A percentile compares a stretch with the other conserved stretches of the same genome.
These are phyloP conservation scores for Chaetops frenatus DNA, from an alignment of 2,113 vertebrate genomes.

Conservation along the genomic window DNA sequence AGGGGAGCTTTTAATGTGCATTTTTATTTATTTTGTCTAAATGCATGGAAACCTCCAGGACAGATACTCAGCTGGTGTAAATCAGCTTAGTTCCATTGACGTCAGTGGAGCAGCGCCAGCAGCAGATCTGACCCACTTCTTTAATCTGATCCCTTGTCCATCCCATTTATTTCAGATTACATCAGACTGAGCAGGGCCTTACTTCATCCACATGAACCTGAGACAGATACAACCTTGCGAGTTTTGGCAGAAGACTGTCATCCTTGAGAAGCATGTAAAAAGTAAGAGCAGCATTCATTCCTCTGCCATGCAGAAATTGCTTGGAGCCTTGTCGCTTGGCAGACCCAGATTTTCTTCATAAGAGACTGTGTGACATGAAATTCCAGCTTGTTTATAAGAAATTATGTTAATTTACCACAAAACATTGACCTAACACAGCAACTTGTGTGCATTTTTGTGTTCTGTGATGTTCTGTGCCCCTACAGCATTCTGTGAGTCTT, in stretches of 20 bases:
- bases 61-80: slow-evolving; percentile 38
- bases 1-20: background rate
- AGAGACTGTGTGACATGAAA: background rate
- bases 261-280: background rate
- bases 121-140: slow-evolving; percentile 46
- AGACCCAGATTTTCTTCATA: background rate
- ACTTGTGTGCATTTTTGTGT: background rate
- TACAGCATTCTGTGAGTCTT: background rate
- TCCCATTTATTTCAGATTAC: slow-evolving; percentile 50
- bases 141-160: slow-evolving; percentile 60
- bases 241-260: background rate
- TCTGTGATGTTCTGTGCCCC: background rate
- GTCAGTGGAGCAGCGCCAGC: slow-evolving; percentile 14
- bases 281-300: background rate
- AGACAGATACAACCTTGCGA: background rate
- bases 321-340: background rate
- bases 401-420: background rate
- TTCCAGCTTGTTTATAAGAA: background rate
- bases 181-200: slow-evolving; percentile 23
- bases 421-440: background rate
- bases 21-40: slow-evolving; percentile 35
- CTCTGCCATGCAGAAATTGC: background rate
- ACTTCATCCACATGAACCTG: slow-evolving; percentile 19
- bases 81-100: slow-evolving; percentile 55
- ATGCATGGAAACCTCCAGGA: background rate